A percentile compares a stretch with the other conserved stretches of the same genome.
Evolutionary conservation across 2,797 vertebrate genomes (phyloP).

Genomic region (Hipposideros larvatus): DNA sequence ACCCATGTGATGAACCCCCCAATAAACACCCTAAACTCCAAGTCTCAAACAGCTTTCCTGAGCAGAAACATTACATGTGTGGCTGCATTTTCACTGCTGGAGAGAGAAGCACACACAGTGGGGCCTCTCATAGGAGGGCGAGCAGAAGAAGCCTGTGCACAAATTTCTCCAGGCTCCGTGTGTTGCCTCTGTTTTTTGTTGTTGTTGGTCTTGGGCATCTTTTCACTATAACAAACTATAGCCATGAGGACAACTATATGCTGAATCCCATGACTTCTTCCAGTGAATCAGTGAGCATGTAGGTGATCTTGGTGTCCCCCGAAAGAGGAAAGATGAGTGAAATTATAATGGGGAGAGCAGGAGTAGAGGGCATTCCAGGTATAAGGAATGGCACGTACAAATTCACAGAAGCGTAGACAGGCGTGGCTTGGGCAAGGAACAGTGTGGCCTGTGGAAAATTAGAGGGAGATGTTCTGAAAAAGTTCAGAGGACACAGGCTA

Average conservation of each 20-base stretch:
- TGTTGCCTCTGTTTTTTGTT: neutral
- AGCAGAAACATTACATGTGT: neutral
- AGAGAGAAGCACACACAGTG: neutral
- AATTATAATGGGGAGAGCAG: neutral
- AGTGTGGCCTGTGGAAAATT: neutral
- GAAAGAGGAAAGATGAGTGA: neutral
- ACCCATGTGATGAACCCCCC: neutral
- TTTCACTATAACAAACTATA: neutral
- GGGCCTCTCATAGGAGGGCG: fast-evolving
- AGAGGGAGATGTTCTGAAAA: neutral
- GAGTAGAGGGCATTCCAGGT: neutral
- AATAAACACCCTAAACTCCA: neutral
- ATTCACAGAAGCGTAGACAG: neutral
- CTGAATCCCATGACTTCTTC: neutral
- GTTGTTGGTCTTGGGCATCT: neutral
- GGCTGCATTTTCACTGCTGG: neutral
- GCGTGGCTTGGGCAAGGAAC: neutral
- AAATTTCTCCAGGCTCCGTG: neutral
- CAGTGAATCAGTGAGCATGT: neutral
- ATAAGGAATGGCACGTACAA: neutral
- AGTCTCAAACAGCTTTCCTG: neutral
- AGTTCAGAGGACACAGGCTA: neutral
- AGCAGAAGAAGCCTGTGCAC: neutral
- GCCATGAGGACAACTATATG: neutral
- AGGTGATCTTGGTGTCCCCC: neutral